Conservation (phyloP, 37 sponge, comb jelly and placozoan genomes). For the Cliona cf. orientalis region DNA sequence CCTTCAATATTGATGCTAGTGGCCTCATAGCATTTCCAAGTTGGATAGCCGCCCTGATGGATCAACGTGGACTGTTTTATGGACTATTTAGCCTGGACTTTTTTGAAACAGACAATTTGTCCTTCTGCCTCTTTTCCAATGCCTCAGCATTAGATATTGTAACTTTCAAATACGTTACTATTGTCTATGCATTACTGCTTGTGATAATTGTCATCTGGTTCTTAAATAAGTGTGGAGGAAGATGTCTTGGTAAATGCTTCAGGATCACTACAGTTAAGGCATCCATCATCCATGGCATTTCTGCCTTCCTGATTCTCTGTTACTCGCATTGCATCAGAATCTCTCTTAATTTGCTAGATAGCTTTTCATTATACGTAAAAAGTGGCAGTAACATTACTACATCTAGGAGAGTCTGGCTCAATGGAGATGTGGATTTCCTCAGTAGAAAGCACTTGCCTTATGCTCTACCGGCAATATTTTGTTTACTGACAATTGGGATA, state of each 20-base stretch:
- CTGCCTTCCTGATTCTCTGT: constrained; percentile 22
- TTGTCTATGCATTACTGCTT: constrained; percentile 22
- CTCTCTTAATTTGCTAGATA: not conserved
- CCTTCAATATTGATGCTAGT: constrained; percentile 13
- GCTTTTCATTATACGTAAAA: not conserved
- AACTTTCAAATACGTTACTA: constrained; percentile 39
- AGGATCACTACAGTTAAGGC: not conserved
- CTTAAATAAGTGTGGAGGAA: not conserved
- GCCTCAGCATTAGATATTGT: constrained; percentile 32
- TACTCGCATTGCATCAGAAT: constrained; percentile 10
- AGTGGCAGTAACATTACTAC: too few species aligned
- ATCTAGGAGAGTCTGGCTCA: not conserved
- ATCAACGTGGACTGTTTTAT: not conserved
- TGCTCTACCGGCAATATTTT: constrained; percentile 17
- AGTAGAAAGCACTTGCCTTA: not conserved
- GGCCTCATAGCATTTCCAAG: not conserved
- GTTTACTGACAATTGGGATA: not conserved
- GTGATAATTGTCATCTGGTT: not conserved
- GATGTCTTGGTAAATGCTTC: not conserved
- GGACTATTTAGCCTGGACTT: constrained; percentile 43
- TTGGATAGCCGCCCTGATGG: not conserved
- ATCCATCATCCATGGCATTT: constrained; percentile 20
- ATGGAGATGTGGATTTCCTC: not conserved
- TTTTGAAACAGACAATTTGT: not conserved
- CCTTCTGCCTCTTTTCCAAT: constrained; percentile 32